These are phyloP conservation scores for Apantesis nais DNA, from an alignment of 2,888 invertebrate genomes.

Conservation along the genomic window DNA sequence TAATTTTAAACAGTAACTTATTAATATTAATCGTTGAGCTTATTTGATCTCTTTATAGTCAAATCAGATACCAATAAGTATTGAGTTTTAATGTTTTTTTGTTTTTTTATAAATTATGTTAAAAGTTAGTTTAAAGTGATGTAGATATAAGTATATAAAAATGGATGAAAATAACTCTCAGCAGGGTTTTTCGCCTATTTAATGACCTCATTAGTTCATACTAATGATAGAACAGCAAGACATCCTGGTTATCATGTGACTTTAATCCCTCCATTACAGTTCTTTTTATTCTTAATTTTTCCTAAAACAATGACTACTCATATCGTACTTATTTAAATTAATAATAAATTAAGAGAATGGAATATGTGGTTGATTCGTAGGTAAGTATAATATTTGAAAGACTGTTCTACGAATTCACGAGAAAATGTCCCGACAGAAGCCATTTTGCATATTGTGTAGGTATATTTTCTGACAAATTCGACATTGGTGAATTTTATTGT, in stretches of 20 bases:
- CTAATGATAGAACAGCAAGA: neutral
- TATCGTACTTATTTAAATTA: neutral
- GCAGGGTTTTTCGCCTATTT: neutral
- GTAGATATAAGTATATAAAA: neutral
- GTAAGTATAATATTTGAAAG: neutral
- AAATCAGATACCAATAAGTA: neutral
- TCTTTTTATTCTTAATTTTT: neutral
- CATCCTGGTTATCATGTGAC: neutral
- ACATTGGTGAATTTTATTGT: neutral
- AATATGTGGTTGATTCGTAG: neutral
- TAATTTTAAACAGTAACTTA: neutral
- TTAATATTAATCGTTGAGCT: neutral
- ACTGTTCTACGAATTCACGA: neutral
- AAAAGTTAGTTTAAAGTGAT: neutral
- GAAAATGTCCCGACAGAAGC: neutral
- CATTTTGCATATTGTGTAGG: neutral
- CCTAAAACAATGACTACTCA: neutral
- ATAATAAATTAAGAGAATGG: neutral
- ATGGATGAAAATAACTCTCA: neutral
- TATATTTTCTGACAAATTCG: neutral
- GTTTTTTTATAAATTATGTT: too few relatives aligned
- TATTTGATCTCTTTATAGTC: neutral
- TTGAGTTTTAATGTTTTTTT: neutral
- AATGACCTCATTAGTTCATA: too few relatives aligned
- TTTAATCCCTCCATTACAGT: neutral